Evolutionary conservation across 2,113 vertebrate genomes (phyloP).

Genomic region (Notothenia coriiceps): DNA sequence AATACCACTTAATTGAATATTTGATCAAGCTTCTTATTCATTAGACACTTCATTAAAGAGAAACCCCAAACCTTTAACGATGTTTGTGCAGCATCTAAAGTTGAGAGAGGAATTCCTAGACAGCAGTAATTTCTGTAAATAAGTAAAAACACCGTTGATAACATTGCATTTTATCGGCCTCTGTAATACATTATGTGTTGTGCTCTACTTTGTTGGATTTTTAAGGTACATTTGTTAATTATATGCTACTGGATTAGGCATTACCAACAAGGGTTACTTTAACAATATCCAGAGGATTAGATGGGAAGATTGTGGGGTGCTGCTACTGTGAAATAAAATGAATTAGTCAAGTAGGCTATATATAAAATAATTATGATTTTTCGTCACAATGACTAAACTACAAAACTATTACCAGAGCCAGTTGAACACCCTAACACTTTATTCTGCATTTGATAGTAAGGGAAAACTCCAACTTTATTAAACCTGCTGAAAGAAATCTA

Average conservation of each 20-base stretch:
- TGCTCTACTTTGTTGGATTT: not conserved
- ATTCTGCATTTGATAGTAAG: not conserved
- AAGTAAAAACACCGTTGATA: not conserved
- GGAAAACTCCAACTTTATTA: too few relatives aligned
- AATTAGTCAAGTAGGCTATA: too few relatives aligned
- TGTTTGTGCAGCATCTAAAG: not conserved
- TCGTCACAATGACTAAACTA: too few relatives aligned
- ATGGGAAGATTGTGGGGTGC: not conserved
- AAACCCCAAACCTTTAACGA: not conserved
- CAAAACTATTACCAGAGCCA: not conserved
- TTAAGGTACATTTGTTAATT: not conserved
- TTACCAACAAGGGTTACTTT: not conserved
- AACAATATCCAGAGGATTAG: too few relatives aligned
- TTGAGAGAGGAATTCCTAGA: constrained; percentile 6
- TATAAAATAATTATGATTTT: not conserved
- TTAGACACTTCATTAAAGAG: constrained; percentile 1
- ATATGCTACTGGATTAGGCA: not conserved
- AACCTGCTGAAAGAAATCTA: too few relatives aligned
- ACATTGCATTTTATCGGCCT: not conserved
- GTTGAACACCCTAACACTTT: not conserved
- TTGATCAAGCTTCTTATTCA: constrained; percentile 54
- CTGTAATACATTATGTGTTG: not conserved
- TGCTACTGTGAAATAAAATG: not conserved
- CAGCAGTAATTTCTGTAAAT: not conserved
- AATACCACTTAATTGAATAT: constrained; percentile 62